These are phyloP conservation scores for Chionis minor DNA, from an alignment of 2,113 vertebrate genomes.

Conservation along the genomic window DNA sequence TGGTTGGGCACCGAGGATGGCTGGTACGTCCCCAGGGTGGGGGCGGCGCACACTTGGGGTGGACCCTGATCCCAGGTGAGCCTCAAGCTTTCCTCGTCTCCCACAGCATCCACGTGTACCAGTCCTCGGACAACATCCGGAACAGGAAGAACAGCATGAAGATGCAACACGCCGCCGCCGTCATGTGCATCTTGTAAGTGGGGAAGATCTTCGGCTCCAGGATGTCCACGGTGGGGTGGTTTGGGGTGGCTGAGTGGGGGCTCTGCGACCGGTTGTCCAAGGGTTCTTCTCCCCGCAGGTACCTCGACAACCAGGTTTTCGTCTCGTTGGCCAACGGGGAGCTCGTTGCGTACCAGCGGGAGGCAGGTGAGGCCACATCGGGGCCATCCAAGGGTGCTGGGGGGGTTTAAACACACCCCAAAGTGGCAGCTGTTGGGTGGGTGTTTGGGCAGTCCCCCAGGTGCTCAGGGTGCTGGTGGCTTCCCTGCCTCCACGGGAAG, in stretches of 20 bases:
- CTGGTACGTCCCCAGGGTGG: constrained; percentile 76
- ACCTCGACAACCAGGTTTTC: constrained; percentile 96
- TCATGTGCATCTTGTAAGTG: constrained; percentile 92
- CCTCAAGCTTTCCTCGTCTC: background rate
- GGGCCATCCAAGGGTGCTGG: accelerated
- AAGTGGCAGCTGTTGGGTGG: background rate
- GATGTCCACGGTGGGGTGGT: background rate
- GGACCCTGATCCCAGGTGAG: accelerated
- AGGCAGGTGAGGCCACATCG: constrained; percentile 79
- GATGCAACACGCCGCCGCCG: constrained; percentile 91
- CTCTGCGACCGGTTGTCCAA: background rate
- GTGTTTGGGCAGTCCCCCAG: background rate
- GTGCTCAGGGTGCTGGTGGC: background rate
- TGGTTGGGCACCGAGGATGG: constrained; percentile 98
- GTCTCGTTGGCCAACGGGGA: constrained; percentile 95
- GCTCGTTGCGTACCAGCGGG: constrained; percentile 92
- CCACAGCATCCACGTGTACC: constrained; percentile 94
- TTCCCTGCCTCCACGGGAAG: background rate
- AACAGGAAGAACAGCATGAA: constrained; percentile 99
- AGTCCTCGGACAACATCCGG: constrained; percentile 97
- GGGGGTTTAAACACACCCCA: background rate
- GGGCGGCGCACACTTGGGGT: accelerated
- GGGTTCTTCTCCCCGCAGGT: constrained; percentile 71
- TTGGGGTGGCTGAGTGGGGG: background rate
- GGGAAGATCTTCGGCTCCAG: accelerated